phyloP scores from a whole-genome alignment of 2,113 vertebrate genomes.

The Albula glossodonta region DNA sequence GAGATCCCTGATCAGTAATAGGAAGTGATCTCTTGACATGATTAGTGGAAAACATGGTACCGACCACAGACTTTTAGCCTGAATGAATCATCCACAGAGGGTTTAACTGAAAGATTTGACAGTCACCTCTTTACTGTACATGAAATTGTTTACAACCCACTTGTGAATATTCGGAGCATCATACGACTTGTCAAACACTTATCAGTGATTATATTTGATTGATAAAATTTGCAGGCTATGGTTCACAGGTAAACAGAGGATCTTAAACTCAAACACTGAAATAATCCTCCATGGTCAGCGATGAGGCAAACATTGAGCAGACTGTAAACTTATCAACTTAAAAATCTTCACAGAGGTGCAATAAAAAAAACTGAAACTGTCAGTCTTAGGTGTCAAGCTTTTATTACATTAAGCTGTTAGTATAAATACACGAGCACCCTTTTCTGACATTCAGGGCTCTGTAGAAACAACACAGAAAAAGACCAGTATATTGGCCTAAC shows the following conservation, averaged over 20 bases:
- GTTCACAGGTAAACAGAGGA: no score
- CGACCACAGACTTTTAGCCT: neutral
- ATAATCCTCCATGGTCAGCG: no score
- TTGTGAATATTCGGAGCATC: no score
- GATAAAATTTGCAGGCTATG: no score
- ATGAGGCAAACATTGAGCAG: no score
- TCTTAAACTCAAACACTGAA: no score
- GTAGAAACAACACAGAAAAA: constrained; percentile 8
- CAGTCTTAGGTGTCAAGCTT: neutral
- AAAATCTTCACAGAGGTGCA: neutral
- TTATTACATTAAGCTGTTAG: constrained; percentile 21
- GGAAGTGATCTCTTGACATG: neutral
- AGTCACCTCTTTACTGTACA: neutral
- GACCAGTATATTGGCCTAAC: neutral
- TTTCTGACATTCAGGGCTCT: neutral
- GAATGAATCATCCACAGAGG: neutral
- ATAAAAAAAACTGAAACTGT: neutral
- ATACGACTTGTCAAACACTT: no score
- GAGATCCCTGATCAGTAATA: neutral
- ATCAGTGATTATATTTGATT: no score
- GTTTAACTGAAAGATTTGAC: neutral
- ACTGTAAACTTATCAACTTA: neutral
- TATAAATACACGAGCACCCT: constrained; percentile 7
- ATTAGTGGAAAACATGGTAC: neutral
- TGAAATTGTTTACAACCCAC: neutral